phyloP scores from a whole-genome alignment of 2,113 vertebrate species.

The Chelonoidis abingdonii region DNA sequence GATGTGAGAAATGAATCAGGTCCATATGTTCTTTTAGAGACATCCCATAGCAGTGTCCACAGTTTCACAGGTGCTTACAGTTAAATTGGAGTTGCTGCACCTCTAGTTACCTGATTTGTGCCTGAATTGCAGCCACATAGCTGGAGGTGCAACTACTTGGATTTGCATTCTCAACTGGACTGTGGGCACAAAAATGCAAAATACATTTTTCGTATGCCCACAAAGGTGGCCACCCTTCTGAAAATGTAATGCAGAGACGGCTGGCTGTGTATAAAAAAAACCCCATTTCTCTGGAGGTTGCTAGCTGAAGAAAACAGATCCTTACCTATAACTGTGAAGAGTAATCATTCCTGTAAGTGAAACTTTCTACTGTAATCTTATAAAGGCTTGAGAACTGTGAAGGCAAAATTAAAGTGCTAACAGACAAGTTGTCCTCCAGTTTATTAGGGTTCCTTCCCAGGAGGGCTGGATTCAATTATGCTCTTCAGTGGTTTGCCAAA shows the following conservation, averaged over 20 bases:
- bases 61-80: constrained; percentile 1
- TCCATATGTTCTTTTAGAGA: neutral
- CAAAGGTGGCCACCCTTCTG: constrained; percentile 42
- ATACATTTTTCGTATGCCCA: constrained; percentile 22
- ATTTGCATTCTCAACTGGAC: neutral
- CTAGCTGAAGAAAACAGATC: constrained; percentile 45
- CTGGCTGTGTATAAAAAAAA: constrained; percentile 1
- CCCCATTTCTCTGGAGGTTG: constrained; percentile 38
- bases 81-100: neutral
- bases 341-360: constrained; percentile 36
- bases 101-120: constrained; percentile 10
- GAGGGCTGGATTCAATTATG: constrained; percentile 66
- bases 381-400: constrained; percentile 12
- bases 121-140: neutral
- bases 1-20: neutral
- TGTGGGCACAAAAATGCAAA: constrained; percentile 11
- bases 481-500: constrained; percentile 53
- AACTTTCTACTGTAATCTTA: constrained; percentile 31
- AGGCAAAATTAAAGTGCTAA: constrained; percentile 58
- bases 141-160: neutral
- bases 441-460: constrained; percentile 63
- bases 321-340: constrained; percentile 12
- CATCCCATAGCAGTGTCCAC: neutral
- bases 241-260: constrained; percentile 18
- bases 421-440: constrained; percentile 59